phyloP scores from a whole-genome alignment of 1,140 invertebrate genomes.

The Parapsyche elsis region DNA sequence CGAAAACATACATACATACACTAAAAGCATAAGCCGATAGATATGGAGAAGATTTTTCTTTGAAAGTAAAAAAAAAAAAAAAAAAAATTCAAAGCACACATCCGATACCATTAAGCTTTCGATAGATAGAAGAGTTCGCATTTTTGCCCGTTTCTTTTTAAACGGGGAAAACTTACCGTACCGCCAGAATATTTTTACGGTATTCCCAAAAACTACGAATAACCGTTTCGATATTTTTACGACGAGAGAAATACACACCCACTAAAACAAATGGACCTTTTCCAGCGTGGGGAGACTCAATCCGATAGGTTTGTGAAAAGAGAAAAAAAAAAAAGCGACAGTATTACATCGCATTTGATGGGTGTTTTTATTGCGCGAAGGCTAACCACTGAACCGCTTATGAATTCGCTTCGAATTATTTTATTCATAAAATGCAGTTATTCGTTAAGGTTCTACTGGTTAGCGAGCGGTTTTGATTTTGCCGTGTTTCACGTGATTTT shows the following conservation, averaged over 20 bases:
- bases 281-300: too few relatives aligned
- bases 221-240: background rate
- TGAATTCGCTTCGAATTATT: too few relatives aligned
- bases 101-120: slow-evolving; percentile 25
- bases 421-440: too few relatives aligned
- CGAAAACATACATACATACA: background rate
- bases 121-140: slow-evolving; percentile 11
- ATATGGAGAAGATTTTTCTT: background rate
- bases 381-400: too few relatives aligned
- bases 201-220: background rate
- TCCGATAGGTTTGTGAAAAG: too few relatives aligned
- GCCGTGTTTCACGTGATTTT: background rate
- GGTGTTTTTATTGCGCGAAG: too few relatives aligned
- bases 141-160: background rate
- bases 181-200: background rate
- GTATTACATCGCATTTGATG: too few relatives aligned
- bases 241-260: background rate
- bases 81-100: background rate
- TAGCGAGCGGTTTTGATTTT: too few relatives aligned
- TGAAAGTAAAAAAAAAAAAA: background rate
- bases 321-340: too few relatives aligned
- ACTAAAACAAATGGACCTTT: background rate
- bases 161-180: too few relatives aligned
- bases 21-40: slow-evolving; percentile 20
- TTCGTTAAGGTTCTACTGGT: too few relatives aligned